Percentiles rank a stretch among this genome's conserved stretches.
These are phyloP conservation scores for Cryptoleucopteryx plumbea DNA, from an alignment of 2,113 vertebrate species.

Conservation along the genomic window DNA sequence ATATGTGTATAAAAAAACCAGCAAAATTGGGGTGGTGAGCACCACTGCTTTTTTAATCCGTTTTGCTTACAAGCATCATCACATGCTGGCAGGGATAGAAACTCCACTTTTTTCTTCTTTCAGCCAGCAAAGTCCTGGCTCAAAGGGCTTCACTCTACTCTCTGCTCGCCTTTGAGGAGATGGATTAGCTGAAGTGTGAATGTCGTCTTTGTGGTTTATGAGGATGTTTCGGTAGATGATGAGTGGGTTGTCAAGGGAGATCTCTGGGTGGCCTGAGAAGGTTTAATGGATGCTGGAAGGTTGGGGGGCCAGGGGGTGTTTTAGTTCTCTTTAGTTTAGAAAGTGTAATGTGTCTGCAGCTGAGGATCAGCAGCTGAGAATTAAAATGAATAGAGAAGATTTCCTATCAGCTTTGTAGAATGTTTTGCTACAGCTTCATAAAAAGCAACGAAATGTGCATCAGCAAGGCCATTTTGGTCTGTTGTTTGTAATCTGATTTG, in stretches of 20 bases:
- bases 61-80: background rate
- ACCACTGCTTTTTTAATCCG: background rate
- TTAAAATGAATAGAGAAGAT: background rate
- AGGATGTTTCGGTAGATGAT: background rate
- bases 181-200: background rate
- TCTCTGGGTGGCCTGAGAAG: background rate
- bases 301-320: fast-evolving
- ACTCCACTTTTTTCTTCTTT: background rate
- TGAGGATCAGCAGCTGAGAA: background rate
- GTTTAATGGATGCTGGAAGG: background rate
- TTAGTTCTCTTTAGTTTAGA: background rate
- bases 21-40: background rate
- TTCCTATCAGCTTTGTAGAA: background rate
- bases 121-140: background rate
- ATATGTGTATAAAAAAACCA: background rate
- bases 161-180: background rate
- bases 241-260: background rate
- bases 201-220: background rate
- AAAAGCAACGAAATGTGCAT: background rate
- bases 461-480: background rate
- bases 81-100: background rate
- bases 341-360: background rate
- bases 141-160: background rate
- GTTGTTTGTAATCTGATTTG: background rate
- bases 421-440: background rate